phyloP scores from a whole-genome alignment of 2,113 vertebrate genomes.

The Hyperopisus bebe region DNA sequence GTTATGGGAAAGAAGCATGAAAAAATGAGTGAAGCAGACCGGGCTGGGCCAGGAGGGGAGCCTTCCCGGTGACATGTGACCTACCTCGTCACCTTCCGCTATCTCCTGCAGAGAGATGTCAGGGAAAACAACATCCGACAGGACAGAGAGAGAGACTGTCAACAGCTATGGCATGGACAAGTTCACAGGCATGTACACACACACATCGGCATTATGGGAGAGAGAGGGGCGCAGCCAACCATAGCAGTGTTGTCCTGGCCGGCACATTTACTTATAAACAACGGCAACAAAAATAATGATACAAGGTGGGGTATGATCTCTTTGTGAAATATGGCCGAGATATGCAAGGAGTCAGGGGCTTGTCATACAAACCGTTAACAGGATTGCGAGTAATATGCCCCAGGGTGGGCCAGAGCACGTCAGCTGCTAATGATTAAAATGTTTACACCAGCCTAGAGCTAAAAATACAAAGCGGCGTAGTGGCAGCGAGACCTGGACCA shows the following conservation, averaged over 20 bases:
- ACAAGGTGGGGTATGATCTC: not conserved
- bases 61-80: conserved; percentile 71
- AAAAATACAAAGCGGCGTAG: conserved; percentile 4
- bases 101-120: conserved; percentile 91
- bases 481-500: conserved; percentile 10
- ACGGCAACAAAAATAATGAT: not conserved
- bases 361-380: not conserved
- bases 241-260: not conserved
- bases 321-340: not conserved
- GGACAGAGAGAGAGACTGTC: conserved; percentile 98
- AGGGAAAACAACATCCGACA: conserved; percentile 71
- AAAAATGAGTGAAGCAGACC: conserved; percentile 75
- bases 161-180: conserved; percentile 81
- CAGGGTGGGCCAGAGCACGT: not conserved
- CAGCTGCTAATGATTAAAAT: not conserved
- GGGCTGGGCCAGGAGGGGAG: conserved; percentile 62
- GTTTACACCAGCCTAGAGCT: conserved; percentile 5
- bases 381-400: not conserved
- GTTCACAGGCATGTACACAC: conserved; percentile 48
- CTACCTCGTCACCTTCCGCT: conserved; percentile 99
- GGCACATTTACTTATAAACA: not conserved
- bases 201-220: conserved; percentile 5
- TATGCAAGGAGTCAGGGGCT: not conserved
- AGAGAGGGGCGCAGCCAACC: not conserved
- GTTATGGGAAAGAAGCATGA: conserved; percentile 87